A percentile compares a stretch with the other conserved stretches of the same genome.
phyloP scores from a whole-genome alignment of 2,113 vertebrate species.

The Ivindomyrus marchei region DNA sequence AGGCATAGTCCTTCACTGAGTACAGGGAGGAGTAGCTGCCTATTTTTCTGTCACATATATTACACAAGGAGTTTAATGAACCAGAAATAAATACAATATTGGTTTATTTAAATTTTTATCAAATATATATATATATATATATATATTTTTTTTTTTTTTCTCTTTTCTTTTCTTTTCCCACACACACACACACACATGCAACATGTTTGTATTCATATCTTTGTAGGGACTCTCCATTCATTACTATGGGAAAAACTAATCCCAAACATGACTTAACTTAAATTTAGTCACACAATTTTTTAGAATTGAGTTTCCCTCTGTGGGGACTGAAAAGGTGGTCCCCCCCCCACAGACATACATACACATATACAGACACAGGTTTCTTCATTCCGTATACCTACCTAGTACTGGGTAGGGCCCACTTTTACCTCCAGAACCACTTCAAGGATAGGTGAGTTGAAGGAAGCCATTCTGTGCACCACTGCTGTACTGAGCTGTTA shows the following conservation, averaged over 20 bases:
- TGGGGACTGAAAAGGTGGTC: too few relatives aligned
- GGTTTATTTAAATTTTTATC: background rate
- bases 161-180: too few relatives aligned
- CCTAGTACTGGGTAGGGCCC: background rate
- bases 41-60: background rate
- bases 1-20: slow-evolving; percentile 1
- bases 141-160: background rate
- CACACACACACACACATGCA: too few relatives aligned
- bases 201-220: too few relatives aligned
- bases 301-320: too few relatives aligned
- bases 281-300: too few relatives aligned
- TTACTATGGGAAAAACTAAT: too few relatives aligned
- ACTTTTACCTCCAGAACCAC: background rate
- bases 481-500: background rate
- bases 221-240: too few relatives aligned
- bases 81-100: background rate
- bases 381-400: background rate
- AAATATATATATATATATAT: background rate
- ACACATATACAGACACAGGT: background rate
- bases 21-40: background rate
- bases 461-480: background rate
- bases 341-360: too few relatives aligned
- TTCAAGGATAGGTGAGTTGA: background rate
- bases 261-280: too few relatives aligned
- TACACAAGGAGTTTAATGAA: background rate